Base-by-base conservation (phyloP, 2,797 vertebrate genomes). In the Propithecus deckenii region DNA sequence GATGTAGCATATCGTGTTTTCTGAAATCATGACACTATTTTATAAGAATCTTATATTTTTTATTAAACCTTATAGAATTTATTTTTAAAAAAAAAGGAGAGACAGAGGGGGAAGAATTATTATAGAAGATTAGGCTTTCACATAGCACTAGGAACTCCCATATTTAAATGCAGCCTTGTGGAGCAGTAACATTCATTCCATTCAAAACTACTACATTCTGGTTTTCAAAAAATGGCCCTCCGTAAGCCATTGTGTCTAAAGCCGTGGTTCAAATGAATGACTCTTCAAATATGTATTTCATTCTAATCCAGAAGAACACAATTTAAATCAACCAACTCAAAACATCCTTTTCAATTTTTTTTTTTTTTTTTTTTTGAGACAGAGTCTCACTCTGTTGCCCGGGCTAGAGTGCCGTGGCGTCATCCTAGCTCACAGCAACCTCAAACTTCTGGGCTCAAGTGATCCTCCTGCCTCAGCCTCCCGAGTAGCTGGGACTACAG, bases 241-340 rank as follows among this genome's bases (percentile, higher is more conserved):
- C 30, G 32, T 48, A 87, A 69, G 78, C 28, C 65, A 55, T 0
- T 4, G 12, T 25, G 23, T 81, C 23, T 85, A 91, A 95, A 94
- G 67, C 23, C 43, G 52, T 46, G 43, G 80, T 46, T 87, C 71
- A 92, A 92, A 72, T 55, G n/a, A 95, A 61, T 43, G 30, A 83
- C 55, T 87, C 75, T 65, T 92, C 48, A 91, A 84, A 69, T 71
- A 32, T 72, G 14, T 55, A 72, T 55, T 84, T 88, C 76, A 95
- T 63, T 90, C 79, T 78, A n/a, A 91, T 63, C 48, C 78, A 88
- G 79, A 92, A 69, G n/a, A 71, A 86, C 83, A 57, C 5, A 83
- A 75, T 80, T 1, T 14, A 95, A 75, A 50, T 41, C 46, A 81
- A 91, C 23, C 79, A 91, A 38, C 15, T 65, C 7, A 46, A 87